Evolutionary conservation across 1,140 invertebrate species (phyloP).

Genomic region (Zophobas atratus): DNA sequence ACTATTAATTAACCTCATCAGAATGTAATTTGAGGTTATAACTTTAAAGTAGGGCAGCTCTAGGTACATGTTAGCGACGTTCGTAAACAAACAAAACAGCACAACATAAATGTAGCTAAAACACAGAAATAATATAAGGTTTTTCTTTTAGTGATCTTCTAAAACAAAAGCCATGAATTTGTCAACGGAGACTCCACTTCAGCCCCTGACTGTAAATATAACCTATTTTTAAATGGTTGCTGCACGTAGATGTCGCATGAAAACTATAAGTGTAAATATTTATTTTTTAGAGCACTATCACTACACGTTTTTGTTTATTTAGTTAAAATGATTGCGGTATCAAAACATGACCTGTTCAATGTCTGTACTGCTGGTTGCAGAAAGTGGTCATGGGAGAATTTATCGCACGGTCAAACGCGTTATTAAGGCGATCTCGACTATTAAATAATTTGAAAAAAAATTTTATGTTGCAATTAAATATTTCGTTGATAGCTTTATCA

Average conservation of each 20-base stretch:
- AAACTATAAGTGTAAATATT: constrained; percentile 32
- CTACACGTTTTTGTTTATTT: not conserved
- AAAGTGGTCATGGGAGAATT: not conserved
- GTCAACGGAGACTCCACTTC: constrained; percentile 26
- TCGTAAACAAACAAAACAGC: no score
- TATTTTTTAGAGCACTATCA: constrained; percentile 12
- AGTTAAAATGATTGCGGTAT: not conserved
- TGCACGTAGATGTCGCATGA: constrained; percentile 42
- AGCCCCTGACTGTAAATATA: constrained; percentile 38
- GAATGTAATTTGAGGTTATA: no score
- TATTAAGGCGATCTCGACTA: constrained; percentile 5
- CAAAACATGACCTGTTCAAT: constrained; percentile 12
- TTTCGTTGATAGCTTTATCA: constrained; percentile 20
- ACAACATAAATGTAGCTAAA: not conserved
- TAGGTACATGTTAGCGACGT: no score
- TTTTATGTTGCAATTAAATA: constrained; percentile 37
- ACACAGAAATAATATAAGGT: not conserved
- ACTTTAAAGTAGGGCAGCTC: no score
- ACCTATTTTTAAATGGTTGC: constrained; percentile 38
- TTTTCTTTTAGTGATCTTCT: constrained; percentile 26
- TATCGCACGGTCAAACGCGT: not conserved
- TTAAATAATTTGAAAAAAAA: not conserved
- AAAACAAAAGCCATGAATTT: constrained; percentile 19
- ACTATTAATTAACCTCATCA: no score
- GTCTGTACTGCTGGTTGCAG: constrained; percentile 23